Evolutionary conservation across 1,140 invertebrate genomes (phyloP).

Genomic region (Kradibia gibbosae): DNA sequence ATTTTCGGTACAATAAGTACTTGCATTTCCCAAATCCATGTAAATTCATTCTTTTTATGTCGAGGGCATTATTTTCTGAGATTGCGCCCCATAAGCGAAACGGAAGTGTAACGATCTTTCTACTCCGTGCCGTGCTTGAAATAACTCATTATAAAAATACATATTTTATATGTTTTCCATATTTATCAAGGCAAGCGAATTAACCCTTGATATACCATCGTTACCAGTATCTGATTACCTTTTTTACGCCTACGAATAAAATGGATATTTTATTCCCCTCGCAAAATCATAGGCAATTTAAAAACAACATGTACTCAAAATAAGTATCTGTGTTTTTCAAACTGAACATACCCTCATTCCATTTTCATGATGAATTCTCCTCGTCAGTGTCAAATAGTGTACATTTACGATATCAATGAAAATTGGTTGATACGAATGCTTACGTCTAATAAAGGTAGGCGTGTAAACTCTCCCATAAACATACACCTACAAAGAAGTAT

Average conservation of each 20-base stretch:
- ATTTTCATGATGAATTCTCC: constrained; percentile 15
- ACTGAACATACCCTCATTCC: background rate
- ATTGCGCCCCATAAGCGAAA: background rate
- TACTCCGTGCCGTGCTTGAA: background rate
- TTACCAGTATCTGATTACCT: background rate
- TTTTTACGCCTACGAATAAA: background rate
- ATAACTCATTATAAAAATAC: background rate
- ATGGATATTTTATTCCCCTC: background rate
- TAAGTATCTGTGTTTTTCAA: background rate
- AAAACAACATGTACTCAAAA: background rate
- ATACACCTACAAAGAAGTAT: background rate
- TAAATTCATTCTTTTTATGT: background rate
- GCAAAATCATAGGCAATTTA: background rate
- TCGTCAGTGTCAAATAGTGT: background rate
- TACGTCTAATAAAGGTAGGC: background rate
- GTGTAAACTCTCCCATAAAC: constrained; percentile 11
- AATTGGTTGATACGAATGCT: background rate
- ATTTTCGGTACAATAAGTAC: background rate
- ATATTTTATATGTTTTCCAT: background rate
- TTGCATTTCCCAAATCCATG: background rate
- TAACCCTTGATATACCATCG: background rate
- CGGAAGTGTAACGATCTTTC: background rate
- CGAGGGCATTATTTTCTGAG: background rate
- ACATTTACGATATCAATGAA: constrained; percentile 2
- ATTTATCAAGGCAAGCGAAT: background rate